A percentile compares a stretch with the other conserved stretches of the same genome.
phyloP scores from a whole-genome alignment of 2,888 invertebrate species.

The Myopa tessellatipennis region DNA sequence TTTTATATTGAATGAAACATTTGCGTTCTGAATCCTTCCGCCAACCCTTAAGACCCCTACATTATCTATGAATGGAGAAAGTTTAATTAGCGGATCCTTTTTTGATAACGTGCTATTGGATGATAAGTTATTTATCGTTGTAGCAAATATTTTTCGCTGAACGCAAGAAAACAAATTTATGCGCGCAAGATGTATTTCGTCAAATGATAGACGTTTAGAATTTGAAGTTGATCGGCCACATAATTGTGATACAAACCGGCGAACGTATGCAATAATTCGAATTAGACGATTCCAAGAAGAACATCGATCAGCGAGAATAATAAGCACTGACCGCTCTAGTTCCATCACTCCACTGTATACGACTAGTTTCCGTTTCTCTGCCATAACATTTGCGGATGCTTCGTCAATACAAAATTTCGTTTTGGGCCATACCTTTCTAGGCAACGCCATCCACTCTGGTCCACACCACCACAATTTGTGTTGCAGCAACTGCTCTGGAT shows the following conservation, averaged over 20 bases:
- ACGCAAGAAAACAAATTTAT: slow-evolving; percentile 9
- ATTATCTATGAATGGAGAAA: slow-evolving; percentile 40
- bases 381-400: not conserved
- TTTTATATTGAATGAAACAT: slow-evolving; percentile 10
- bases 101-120: not conserved
- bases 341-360: not conserved
- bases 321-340: not conserved
- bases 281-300: slow-evolving; percentile 1
- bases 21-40: slow-evolving; percentile 36
- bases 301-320: slow-evolving; percentile 10
- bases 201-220: not conserved
- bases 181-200: slow-evolving; percentile 31
- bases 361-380: not conserved
- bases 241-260: slow-evolving; percentile 33
- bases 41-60: slow-evolving; percentile 33
- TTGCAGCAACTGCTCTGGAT: slow-evolving; percentile 18
- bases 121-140: not conserved
- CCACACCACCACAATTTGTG: slow-evolving; percentile 19
- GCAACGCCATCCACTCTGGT: slow-evolving; percentile 14
- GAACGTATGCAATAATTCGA: slow-evolving; percentile 33
- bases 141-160: slow-evolving; percentile 22
- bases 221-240: slow-evolving; percentile 2
- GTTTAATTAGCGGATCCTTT: slow-evolving; percentile 21
- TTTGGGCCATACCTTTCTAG: slow-evolving; percentile 22
- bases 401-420: slow-evolving; percentile 23